Evolutionary conservation across 2,113 vertebrate genomes (phyloP).

Genomic region (Tupaia chinensis): DNA sequence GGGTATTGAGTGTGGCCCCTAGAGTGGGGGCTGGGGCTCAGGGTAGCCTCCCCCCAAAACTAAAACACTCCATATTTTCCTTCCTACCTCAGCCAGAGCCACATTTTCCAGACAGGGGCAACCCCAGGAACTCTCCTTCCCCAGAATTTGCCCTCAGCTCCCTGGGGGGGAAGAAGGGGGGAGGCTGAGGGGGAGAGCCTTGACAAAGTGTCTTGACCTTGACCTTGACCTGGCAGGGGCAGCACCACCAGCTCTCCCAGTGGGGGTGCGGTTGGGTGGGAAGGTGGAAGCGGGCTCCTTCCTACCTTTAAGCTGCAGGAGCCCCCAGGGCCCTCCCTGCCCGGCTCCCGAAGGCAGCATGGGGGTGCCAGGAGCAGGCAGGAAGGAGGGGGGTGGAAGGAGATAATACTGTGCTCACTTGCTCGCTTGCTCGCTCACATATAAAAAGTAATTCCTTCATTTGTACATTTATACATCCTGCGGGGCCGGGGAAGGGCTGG

Average conservation of each 20-base stretch:
- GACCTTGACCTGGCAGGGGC: not conserved
- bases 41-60: conserved; percentile 38
- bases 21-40: not conserved
- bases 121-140: conserved; percentile 66
- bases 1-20: conserved; percentile 31
- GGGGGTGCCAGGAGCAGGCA: conserved; percentile 56
- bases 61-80: conserved; percentile 45
- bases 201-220: conserved; percentile 53
- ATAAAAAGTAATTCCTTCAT: conserved; percentile 99
- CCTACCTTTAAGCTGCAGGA: conserved; percentile 33
- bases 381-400: conserved; percentile 65
- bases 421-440: conserved; percentile 91
- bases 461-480: conserved; percentile 99
- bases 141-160: conserved; percentile 50
- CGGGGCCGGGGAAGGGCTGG: conserved; percentile 68
- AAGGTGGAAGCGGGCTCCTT: conserved; percentile 34
- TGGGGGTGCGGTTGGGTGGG: conserved; percentile 48
- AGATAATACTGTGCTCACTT: conserved; percentile 93
- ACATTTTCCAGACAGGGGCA: conserved; percentile 55
- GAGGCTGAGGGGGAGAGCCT: not conserved
- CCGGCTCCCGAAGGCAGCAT: conserved; percentile 66
- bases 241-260: conserved; percentile 36
- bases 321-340: conserved; percentile 43
- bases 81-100: conserved; percentile 60
- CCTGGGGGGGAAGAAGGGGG: not conserved